These are phyloP conservation scores for Hesperophylax magnus DNA, from an alignment of 1,140 invertebrate genomes.

Conservation along the genomic window DNA sequence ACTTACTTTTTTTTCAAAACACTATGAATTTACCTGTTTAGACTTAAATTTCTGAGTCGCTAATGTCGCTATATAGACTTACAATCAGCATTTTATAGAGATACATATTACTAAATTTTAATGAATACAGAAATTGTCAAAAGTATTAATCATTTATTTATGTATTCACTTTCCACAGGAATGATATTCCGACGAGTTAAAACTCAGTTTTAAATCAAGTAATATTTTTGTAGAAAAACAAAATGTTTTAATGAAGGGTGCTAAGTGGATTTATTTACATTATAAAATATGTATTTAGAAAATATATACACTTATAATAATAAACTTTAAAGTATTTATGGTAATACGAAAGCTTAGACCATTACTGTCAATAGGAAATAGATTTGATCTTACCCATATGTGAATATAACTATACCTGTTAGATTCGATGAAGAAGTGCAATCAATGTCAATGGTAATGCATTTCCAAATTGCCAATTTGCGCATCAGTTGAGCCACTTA, in stretches of 20 bases:
- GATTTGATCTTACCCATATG: too few species aligned
- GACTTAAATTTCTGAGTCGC: too few species aligned
- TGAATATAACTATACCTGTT: too few species aligned
- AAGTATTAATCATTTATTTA: too few species aligned
- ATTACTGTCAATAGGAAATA: slow-evolving; percentile 3
- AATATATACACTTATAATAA: background rate
- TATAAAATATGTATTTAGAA: slow-evolving; percentile 23
- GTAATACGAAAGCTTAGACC: slow-evolving; percentile 1
- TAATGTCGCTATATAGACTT: background rate
- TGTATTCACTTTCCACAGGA: background rate
- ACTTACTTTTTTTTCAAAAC: too few species aligned
- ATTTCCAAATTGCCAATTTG: background rate
- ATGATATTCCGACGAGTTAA: background rate
- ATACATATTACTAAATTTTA: background rate
- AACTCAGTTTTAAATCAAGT: background rate
- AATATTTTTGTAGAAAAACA: slow-evolving; percentile 33
- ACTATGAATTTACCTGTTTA: too few species aligned
- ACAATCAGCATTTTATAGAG: background rate
- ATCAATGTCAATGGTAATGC: too few species aligned
- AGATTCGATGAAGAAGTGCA: too few species aligned
- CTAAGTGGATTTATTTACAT: slow-evolving; percentile 33
- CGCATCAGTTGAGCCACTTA: background rate
- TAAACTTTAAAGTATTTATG: slow-evolving; percentile 12
- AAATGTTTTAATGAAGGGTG: slow-evolving; percentile 29
- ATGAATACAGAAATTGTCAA: too few species aligned